Evolutionary conservation across 2,797 vertebrate species (phyloP), one percentile per base, ranked within the genome.

Genomic region (Phataginus tetradactyla): DNA sequence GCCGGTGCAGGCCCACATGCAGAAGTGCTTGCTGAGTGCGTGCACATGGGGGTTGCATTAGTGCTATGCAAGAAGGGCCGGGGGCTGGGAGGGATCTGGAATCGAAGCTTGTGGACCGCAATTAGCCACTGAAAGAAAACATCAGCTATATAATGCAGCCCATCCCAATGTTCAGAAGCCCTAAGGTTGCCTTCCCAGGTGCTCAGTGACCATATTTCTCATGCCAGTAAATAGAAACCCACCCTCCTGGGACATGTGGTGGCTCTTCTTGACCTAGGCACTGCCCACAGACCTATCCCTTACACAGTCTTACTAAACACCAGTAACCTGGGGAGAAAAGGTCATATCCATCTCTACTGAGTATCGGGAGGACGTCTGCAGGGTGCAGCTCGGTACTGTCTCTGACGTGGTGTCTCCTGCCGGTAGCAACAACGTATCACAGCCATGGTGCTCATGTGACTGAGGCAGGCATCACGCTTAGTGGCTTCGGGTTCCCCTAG

Each of bases 401-500:
- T 37, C 53, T 20, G 29, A 5, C 0, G 3, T 0, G 7, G 2
- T 9, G 0, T 71, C 8, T 34, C 64, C 0, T 4, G 25, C 9
- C 23, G 49, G 0, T 45, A 2, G 55, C 17, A 5, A 17, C 7
- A 45, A 78, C 9, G 17, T 12, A 5, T 37, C 29, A 1, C 7
- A 34, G 9, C 37, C 29, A 4, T 5, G 9, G 37, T 61, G 49
- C 29, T 66, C 21, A 1, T 32, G 8, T 66, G 7, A 64, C 64
- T 27, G 21, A 42, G 21, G 27, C 17, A 39, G 49, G 64, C 39
- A 29, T 68, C 27, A 0, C 34, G 37, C 63, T 61, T 80, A 20
- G 29, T n/a, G 23, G n/a, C 37, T 39, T 37, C 34, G 51, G 53
- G 12, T 34, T 88, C 79, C 49, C 17, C n/a, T 51, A 34, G 14